Percentiles rank a stretch among this genome's conserved stretches.
Conservation (phyloP, 1,140 invertebrate genomes). For the Caenorhabditis inopinata region DNA sequence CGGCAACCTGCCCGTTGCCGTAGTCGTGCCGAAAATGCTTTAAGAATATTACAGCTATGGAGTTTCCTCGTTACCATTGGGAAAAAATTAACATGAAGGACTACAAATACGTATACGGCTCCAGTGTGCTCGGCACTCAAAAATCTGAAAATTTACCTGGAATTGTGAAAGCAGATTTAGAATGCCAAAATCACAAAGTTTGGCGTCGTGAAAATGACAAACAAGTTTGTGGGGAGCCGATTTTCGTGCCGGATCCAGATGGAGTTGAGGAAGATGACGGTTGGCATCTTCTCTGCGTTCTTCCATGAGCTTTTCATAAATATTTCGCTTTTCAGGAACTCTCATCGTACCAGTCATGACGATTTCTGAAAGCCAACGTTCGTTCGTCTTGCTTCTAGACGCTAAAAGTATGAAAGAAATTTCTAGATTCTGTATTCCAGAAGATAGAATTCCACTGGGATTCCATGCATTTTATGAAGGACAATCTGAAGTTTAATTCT, state of each 20-base stretch:
- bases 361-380: background rate
- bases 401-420: constrained; percentile 34
- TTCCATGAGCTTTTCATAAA: background rate
- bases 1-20: background rate
- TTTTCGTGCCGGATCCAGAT: constrained; percentile 59
- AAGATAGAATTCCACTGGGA: constrained; percentile 36
- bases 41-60: constrained; percentile 21
- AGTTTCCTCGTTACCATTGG: constrained; percentile 51
- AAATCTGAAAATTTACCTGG: constrained; percentile 17
- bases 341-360: constrained; percentile 39
- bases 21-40: no score
- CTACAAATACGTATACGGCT: constrained; percentile 46
- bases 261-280: constrained; percentile 62
- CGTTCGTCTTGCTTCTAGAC: constrained; percentile 41
- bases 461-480: constrained; percentile 39
- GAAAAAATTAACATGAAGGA: constrained; percentile 44
- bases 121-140: constrained; percentile 12
- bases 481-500: no score
- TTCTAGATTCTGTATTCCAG: constrained; percentile 24
- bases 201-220: constrained; percentile 54
- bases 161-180: constrained; percentile 43
- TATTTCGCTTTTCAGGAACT: background rate
- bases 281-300: background rate
- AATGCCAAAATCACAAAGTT: background rate
- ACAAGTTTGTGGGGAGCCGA: constrained; percentile 57